A percentile compares a stretch with the other conserved stretches of the same genome.
Conservation (phyloP, 2,797 vertebrate genomes). For the Sarcophilus harrisii region DNA sequence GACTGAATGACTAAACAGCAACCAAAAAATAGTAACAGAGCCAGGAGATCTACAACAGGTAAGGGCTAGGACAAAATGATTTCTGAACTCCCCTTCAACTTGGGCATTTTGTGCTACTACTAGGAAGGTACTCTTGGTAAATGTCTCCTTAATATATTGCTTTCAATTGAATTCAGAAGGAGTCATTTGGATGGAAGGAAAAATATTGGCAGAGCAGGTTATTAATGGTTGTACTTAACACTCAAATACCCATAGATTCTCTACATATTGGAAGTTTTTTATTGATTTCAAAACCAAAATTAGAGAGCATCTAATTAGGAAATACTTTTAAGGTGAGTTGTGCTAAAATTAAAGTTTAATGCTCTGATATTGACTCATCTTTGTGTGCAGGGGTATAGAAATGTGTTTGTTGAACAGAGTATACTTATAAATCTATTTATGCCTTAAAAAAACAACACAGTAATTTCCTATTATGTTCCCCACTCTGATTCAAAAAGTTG, state of each 20-base stretch:
- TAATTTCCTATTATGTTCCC: background rate
- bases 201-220: background rate
- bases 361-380: background rate
- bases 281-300: background rate
- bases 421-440: background rate
- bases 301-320: background rate
- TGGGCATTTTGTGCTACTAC: background rate
- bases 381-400: background rate
- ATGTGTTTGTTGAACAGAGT: background rate
- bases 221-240: background rate
- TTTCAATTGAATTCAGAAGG: background rate
- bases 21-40: background rate
- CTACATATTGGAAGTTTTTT: background rate
- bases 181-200: background rate
- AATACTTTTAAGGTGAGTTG: background rate
- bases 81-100: background rate
- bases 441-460: background rate
- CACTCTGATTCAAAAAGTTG: background rate
- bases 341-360: background rate
- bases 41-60: background rate
- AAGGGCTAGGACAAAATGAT: background rate
- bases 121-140: background rate
- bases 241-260: background rate
- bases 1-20: background rate
- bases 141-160: background rate